Conservation (phyloP, 1,140 invertebrate species). For the Globodera ellingtonae region DNA sequence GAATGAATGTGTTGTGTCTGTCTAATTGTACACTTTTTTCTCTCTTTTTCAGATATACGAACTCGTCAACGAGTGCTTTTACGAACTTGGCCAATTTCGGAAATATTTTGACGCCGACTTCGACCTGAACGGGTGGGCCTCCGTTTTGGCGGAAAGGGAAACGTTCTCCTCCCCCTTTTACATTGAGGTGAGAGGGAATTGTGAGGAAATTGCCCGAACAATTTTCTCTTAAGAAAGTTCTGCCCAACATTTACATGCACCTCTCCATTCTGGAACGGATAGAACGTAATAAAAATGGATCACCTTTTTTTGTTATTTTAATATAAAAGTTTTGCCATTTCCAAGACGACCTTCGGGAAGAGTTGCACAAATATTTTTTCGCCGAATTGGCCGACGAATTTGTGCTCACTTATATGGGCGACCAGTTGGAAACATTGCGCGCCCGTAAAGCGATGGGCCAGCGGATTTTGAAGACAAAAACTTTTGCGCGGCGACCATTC, state of each 20-base stretch:
- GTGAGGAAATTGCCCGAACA: not conserved
- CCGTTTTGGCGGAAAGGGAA: slow-evolving; percentile 47
- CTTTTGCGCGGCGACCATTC: slow-evolving; percentile 31
- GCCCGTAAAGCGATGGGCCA: slow-evolving; percentile 22
- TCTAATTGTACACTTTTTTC: not conserved
- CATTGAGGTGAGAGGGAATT: slow-evolving; percentile 49
- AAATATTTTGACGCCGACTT: slow-evolving; percentile 51
- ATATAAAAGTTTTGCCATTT: not conserved
- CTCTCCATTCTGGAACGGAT: slow-evolving; percentile 46
- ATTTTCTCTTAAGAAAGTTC: slow-evolving; percentile 51
- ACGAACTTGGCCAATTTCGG: slow-evolving; percentile 27
- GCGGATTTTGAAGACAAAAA: slow-evolving; percentile 27
- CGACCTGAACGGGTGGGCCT: slow-evolving; percentile 61
- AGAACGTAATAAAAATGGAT: slow-evolving; percentile 47
- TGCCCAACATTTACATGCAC: slow-evolving; percentile 51
- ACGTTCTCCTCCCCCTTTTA: slow-evolving; percentile 55
- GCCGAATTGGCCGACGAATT: slow-evolving; percentile 38
- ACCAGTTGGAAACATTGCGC: slow-evolving; percentile 21
- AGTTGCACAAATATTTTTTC: slow-evolving; percentile 44
- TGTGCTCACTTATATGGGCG: slow-evolving; percentile 39
- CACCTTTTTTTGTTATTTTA: slow-evolving; percentile 30
- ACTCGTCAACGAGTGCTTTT: slow-evolving; percentile 48
- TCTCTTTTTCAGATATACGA: slow-evolving; percentile 46
- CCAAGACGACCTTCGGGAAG: slow-evolving; percentile 40
- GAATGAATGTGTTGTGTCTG: not conserved